phyloP scores from a whole-genome alignment of 2,888 invertebrate genomes.

The Theretra japonica region DNA sequence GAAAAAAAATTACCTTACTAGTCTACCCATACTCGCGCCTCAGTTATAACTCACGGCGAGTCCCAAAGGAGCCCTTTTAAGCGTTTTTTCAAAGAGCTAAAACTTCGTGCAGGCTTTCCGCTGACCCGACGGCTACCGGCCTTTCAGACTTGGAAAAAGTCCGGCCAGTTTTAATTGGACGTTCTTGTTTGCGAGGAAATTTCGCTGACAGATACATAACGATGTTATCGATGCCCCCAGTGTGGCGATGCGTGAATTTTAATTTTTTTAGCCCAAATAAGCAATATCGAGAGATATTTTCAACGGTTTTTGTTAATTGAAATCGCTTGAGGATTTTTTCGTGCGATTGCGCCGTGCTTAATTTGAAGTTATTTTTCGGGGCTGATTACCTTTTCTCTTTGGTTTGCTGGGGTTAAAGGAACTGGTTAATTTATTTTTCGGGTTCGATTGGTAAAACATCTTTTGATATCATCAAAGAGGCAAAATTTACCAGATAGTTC shows the following conservation, averaged over 20 bases:
- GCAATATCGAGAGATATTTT: conserved; percentile 21
- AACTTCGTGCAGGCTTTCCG: conserved; percentile 53
- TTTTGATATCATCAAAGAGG: too few species aligned
- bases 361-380: conserved; percentile 13
- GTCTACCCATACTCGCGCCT: not conserved
- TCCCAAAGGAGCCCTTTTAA: conserved; percentile 59
- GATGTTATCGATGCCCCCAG: conserved; percentile 38
- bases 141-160: conserved; percentile 55
- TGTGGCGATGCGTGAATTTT: conserved; percentile 32
- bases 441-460: not conserved
- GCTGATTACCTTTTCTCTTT: not conserved
- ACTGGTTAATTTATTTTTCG: not conserved
- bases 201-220: conserved; percentile 56
- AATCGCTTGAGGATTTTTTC: conserved; percentile 18
- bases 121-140: conserved; percentile 56
- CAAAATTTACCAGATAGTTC: too few species aligned
- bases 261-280: conserved; percentile 33
- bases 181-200: conserved; percentile 63
- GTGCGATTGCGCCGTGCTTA: conserved; percentile 9
- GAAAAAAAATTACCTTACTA: not conserved
- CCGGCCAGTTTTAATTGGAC: conserved; percentile 67
- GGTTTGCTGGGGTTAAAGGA: not conserved
- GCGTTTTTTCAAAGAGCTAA: conserved; percentile 64
- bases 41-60: conserved; percentile 43
- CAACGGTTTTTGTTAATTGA: conserved; percentile 9